A percentile compares a stretch with the other conserved stretches of the same genome.
These are phyloP conservation scores for Phania funesta DNA, from an alignment of 2,888 invertebrate species.

Conservation along the genomic window DNA sequence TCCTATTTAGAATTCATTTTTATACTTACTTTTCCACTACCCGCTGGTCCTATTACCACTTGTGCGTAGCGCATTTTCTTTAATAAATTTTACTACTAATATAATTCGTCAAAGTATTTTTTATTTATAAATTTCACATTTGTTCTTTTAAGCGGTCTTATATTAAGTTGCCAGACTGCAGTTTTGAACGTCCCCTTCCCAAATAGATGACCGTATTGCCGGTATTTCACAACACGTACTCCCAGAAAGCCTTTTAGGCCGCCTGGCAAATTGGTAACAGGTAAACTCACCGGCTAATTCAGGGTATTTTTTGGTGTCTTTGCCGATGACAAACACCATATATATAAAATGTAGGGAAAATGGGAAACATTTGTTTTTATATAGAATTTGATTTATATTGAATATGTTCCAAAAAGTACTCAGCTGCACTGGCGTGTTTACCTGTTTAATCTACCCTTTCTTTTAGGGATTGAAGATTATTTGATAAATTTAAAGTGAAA, in stretches of 20 bases:
- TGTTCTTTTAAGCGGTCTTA: constrained; percentile 5
- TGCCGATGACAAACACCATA: no score
- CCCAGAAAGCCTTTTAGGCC: neutral
- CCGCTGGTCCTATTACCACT: constrained; percentile 97
- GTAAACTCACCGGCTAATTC: no score
- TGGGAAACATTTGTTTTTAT: no score
- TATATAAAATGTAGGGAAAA: no score
- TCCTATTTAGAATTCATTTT: constrained; percentile 5
- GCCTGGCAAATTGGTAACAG: no score
- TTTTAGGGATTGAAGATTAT: no score
- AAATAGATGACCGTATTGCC: neutral
- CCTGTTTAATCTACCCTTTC: no score
- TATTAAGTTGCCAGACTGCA: neutral
- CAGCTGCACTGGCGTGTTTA: no score
- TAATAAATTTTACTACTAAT: neutral
- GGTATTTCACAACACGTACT: neutral
- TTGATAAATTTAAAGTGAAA: no score
- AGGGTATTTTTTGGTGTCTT: no score
- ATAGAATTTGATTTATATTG: no score
- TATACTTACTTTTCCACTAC: constrained; percentile 93
- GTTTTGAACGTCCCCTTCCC: neutral
- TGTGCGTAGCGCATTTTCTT: constrained; percentile 95
- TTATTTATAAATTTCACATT: constrained; percentile 36
- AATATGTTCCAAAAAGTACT: no score
- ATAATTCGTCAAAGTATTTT: neutral